phyloP scores from a whole-genome alignment of 2,888 invertebrate genomes.

The Nephrotoma flavescens region DNA sequence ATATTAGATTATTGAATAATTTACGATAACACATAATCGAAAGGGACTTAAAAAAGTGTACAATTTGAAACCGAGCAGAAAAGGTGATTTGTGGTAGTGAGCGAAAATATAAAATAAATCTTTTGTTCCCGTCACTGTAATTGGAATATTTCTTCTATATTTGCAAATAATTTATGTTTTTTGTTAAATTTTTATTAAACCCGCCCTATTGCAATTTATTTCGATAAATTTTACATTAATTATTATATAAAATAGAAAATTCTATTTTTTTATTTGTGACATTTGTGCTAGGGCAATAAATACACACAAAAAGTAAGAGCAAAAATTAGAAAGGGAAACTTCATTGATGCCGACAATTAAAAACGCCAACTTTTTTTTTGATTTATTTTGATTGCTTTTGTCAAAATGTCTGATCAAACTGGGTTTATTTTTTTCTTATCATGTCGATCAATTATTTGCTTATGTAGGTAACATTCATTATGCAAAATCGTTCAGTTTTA shows the following conservation, averaged over 20 bases:
- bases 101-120: not conserved
- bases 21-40: not conserved
- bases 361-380: conserved; percentile 1
- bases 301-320: not conserved
- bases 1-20: not conserved
- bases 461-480: not conserved
- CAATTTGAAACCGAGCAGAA: not conserved
- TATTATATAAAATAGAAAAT: not conserved
- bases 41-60: not conserved
- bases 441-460: not conserved
- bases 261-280: not conserved
- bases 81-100: not conserved
- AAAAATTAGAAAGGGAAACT: not conserved
- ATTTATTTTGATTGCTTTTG: not conserved
- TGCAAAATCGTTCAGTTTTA: not conserved
- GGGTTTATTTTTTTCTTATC: not conserved
- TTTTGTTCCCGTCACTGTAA: not conserved
- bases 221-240: not conserved
- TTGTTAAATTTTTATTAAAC: not conserved
- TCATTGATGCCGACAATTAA: conserved; percentile 3
- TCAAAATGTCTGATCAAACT: not conserved
- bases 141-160: not conserved
- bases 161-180: not conserved
- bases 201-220: not conserved
- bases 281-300: not conserved